Percentiles rank a stretch among this genome's conserved stretches.
Conservation (phyloP, 2,797 vertebrate species). For the Pangasius larnaudii region DNA sequence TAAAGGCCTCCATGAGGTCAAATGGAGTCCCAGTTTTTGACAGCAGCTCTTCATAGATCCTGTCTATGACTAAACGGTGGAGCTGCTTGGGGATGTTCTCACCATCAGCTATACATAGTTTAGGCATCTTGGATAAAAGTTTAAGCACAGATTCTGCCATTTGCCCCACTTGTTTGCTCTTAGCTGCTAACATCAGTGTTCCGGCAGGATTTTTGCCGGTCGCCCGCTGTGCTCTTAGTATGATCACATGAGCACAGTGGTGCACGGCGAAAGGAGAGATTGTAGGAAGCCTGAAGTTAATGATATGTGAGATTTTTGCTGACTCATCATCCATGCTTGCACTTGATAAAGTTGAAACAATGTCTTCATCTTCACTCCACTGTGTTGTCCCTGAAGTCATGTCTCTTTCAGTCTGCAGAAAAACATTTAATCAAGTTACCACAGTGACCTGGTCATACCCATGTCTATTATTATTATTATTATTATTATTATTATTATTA, state of each 20-base stretch:
- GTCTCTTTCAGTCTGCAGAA: background rate
- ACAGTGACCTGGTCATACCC: background rate
- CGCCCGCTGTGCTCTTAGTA: background rate
- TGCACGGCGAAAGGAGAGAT: background rate
- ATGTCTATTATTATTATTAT: background rate
- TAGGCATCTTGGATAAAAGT: background rate
- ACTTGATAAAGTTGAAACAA: background rate
- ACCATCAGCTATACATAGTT: background rate
- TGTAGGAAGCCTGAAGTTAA: background rate
- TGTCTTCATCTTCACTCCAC: background rate
- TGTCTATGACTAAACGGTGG: background rate
- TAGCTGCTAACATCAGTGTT: background rate
- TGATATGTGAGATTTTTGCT: background rate
- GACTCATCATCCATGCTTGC: background rate
- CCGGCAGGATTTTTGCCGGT: background rate
- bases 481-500: too few species aligned
- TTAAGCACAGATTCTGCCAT: background rate
- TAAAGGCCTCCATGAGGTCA: background rate
- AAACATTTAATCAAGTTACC: background rate
- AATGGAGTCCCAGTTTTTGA: background rate
- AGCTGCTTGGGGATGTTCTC: background rate
- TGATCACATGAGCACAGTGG: background rate
- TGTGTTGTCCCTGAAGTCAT: background rate
- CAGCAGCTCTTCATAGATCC: conserved; percentile 8
- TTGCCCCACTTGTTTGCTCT: background rate